Conservation (phyloP, 2,113 vertebrate genomes). For the Scopus umbretta region DNA sequence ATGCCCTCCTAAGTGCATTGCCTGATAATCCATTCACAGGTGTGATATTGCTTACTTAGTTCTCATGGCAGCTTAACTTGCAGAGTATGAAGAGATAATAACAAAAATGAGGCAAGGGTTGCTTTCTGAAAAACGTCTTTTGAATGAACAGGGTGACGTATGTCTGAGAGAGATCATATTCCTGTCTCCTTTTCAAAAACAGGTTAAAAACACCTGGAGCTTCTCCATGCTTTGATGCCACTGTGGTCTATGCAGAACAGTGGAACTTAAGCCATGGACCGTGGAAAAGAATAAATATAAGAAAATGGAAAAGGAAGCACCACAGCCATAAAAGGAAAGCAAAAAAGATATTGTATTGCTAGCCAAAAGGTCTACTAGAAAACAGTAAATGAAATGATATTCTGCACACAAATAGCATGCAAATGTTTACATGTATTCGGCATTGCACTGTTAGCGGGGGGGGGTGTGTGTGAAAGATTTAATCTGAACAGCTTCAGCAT, state of each 20-base stretch:
- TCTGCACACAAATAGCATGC: background rate
- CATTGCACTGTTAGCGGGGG: background rate
- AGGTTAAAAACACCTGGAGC: background rate
- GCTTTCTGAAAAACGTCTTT: background rate
- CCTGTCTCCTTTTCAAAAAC: background rate
- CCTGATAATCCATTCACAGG: background rate
- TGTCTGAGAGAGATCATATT: background rate
- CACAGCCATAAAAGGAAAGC: background rate
- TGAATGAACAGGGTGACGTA: background rate
- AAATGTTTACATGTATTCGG: background rate
- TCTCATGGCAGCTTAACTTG: background rate
- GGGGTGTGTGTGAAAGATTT: background rate
- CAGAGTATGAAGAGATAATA: background rate
- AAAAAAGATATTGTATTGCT: background rate
- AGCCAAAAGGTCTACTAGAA: background rate
- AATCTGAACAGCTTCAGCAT: background rate
- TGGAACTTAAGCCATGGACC: fast-evolving
- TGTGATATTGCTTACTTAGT: background rate
- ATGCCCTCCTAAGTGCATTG: background rate
- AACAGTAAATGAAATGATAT: background rate
- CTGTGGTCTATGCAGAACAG: background rate
- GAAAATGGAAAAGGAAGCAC: background rate
- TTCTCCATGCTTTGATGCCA: background rate
- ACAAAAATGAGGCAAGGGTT: background rate
- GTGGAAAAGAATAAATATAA: background rate